These are phyloP conservation scores for Pseudobourletiella spinata DNA, from an alignment of 1,140 invertebrate species.

Conservation along the genomic window DNA sequence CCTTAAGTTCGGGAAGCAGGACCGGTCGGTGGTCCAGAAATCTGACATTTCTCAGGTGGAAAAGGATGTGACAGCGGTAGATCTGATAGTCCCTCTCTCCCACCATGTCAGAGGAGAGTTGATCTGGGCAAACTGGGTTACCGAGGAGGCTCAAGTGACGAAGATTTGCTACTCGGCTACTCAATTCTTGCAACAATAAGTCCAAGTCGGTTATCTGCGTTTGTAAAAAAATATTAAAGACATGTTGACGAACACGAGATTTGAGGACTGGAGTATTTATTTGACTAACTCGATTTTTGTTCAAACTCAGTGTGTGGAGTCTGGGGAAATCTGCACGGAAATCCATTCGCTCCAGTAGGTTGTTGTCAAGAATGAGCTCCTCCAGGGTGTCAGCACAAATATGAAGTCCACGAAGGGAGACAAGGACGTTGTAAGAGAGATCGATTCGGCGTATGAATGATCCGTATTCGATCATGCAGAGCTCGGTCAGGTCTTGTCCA, in stretches of 20 bases:
- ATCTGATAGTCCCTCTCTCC: constrained; percentile 25
- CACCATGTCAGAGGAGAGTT: constrained; percentile 16
- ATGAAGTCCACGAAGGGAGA: constrained; percentile 18
- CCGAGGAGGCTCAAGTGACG: constrained; percentile 25
- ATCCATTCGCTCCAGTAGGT: constrained; percentile 21
- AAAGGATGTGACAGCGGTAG: constrained; percentile 26
- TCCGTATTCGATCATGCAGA: constrained; percentile 18
- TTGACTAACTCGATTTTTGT: constrained; percentile 30
- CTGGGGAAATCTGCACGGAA: constrained; percentile 22
- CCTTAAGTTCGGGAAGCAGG: constrained; percentile 16
- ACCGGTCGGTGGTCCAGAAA: constrained; percentile 32
- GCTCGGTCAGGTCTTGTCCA: constrained; percentile 30
- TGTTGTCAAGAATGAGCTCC: constrained; percentile 34
- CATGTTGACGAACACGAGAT: too few relatives aligned
- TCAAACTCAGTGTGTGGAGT: constrained; percentile 31
- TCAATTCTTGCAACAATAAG: constrained; percentile 14
- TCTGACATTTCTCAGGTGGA: constrained; percentile 19
- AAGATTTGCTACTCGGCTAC: constrained; percentile 2
- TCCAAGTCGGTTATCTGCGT: constrained; percentile 21
- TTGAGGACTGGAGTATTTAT: too few relatives aligned
- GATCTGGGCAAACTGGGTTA: constrained; percentile 32
- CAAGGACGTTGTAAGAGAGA: constrained; percentile 27
- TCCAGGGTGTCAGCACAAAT: constrained; percentile 26
- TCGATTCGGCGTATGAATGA: constrained; percentile 24
- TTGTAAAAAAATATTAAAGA: too few relatives aligned